These are phyloP conservation scores for Macropodus opercularis DNA, from an alignment of 2,797 vertebrate species.

Conservation along the genomic window DNA sequence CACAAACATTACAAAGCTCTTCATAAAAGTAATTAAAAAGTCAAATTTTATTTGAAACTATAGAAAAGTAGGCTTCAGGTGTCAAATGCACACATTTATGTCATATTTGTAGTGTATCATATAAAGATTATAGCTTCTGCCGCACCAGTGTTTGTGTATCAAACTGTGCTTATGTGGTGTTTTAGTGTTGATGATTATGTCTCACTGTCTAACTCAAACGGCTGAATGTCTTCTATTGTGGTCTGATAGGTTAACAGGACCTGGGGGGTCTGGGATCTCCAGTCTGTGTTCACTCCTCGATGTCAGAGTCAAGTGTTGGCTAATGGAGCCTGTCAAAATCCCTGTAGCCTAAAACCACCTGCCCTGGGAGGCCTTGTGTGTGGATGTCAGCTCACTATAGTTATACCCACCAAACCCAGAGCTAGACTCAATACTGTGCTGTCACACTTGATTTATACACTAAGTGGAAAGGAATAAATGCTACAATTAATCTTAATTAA, in stretches of 20 bases:
- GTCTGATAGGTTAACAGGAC: constrained; percentile 74
- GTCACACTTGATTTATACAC: constrained; percentile 76
- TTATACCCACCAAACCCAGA: constrained; percentile 42
- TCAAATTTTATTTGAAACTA: not conserved
- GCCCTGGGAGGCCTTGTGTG: constrained; percentile 55
- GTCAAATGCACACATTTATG: not conserved
- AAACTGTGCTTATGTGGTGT: constrained; percentile 56
- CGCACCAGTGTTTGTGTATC: constrained; percentile 24
- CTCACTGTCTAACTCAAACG: constrained; percentile 66
- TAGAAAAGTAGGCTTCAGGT: not conserved
- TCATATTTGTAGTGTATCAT: not conserved
- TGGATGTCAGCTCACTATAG: constrained; percentile 51
- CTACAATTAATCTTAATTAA: constrained; percentile 77
- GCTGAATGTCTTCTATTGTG: constrained; percentile 63
- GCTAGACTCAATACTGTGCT: constrained; percentile 62
- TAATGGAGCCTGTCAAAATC: constrained; percentile 75
- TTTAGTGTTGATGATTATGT: constrained; percentile 56
- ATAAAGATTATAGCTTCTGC: not conserved
- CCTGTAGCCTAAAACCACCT: constrained; percentile 66
- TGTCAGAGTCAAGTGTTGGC: constrained; percentile 73
- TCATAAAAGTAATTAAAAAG: not conserved
- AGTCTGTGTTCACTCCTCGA: constrained; percentile 57
- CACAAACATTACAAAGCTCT: not conserved
- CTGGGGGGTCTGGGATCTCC: constrained; percentile 61
- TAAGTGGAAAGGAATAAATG: constrained; percentile 65